Conservation (phyloP, 2,113 vertebrate genomes). For the Hemiprocne comata region DNA sequence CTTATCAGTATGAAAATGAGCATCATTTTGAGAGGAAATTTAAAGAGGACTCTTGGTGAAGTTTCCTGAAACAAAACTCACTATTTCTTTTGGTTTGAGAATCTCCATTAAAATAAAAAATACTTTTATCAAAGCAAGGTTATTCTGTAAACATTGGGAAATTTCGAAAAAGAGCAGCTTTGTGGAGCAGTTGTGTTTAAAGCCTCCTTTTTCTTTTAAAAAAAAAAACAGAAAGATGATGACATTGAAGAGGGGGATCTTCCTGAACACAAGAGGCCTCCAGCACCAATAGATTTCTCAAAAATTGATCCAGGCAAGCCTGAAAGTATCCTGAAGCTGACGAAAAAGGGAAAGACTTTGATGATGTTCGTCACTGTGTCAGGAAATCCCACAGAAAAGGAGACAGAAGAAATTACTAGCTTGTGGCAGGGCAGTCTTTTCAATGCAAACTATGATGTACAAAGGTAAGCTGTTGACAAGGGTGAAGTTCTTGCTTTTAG, state of each 20-base stretch:
- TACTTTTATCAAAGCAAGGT: not conserved
- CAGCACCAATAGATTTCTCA: constrained; percentile 91
- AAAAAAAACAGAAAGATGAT: constrained; percentile 85
- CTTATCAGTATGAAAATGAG: not conserved
- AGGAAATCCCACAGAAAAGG: constrained; percentile 90
- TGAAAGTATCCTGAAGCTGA: constrained; percentile 91
- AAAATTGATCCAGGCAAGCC: constrained; percentile 91
- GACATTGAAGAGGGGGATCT: constrained; percentile 97
- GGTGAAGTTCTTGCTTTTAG: not conserved
- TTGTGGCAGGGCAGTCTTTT: constrained; percentile 98
- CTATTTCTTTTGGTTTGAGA: not conserved
- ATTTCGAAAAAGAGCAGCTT: not conserved
- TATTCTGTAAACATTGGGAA: not conserved
- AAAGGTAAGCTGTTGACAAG: constrained; percentile 78
- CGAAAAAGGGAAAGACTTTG: constrained; percentile 93
- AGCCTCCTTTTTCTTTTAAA: not conserved
- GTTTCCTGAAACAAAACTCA: not conserved
- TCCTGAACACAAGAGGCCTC: constrained; percentile 90
- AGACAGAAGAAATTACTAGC: constrained; percentile 92
- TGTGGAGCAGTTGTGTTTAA: not conserved
- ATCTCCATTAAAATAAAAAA: not conserved
- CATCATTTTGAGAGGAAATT: not conserved
- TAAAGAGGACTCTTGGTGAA: not conserved
- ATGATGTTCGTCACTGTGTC: constrained; percentile 97
- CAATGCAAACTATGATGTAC: constrained; percentile 95